Evolutionary conservation across 2,888 invertebrate species (phyloP), one percentile per base, ranked within the genome.

Genomic region (Scaptomyza flava): DNA sequence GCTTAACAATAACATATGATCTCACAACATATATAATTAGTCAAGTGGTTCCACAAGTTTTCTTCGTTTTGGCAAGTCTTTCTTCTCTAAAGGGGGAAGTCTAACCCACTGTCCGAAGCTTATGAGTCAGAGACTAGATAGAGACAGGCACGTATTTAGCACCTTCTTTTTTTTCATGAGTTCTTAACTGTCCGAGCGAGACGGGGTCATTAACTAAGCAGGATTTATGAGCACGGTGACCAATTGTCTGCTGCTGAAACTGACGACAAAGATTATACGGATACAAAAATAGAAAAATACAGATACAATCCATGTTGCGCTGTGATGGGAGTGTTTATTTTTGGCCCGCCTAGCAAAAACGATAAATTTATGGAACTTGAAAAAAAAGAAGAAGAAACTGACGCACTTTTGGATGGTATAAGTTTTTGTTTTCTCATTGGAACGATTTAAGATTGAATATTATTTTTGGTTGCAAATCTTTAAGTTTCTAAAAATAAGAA

Each of bases 151-250:
- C 70, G 83, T 86, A 74, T 83, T 76, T 68, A 51, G 73, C 76
- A 50, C 71, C 73, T 79, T 82, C 85, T 81, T 14, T 38, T 38
- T 14, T 3, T 34, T 34, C n/a, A 6, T 38, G 86, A 79, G 67
- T 64, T 68, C 81, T 87, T 84, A 87, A 85, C 86, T 68, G 86
- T 74, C 82, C 79, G 81, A 71, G 57, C 86, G 88, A 17, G 38
- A 88, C 87, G 88, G 77, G 82, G 82, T 82, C 82, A 82, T 82
- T 82, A 82, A 82, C 82, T 82, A 88, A 74, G 81, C 77, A 86
- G 87, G 88, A 82, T 82, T 82, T 88, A 82, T 88, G 86, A 82
- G 80, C 41, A 59, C 77, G 88, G 88, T 82, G 82, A 82, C 88
- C 88, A 82, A 64, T 82, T 86, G 82, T 82, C 82, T 82, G 77